Base-by-base conservation (phyloP, 2,797 vertebrate genomes). In the Rhynchotus rufescens region DNA sequence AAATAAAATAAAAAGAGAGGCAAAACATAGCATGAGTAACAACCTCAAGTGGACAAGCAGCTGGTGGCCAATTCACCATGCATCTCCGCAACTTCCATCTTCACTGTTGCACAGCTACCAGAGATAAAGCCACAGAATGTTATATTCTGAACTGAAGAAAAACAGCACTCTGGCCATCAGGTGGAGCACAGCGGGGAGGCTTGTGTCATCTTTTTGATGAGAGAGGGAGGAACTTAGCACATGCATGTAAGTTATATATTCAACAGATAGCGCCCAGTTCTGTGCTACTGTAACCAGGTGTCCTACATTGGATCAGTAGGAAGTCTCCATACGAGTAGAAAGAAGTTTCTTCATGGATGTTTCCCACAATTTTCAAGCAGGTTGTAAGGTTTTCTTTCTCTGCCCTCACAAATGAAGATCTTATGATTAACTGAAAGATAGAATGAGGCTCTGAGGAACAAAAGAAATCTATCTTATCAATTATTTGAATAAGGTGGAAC, bases 401-500 rank as follows among this genome's bases (percentile, higher is more conserved):
- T 2, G 36, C 12, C 12, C 19, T 10, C 25, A 61, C 30, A 20
- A 56, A 81, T 67, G 36, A 69, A 80, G 17, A 10, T 75, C 83
- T 88, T 72, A 49, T 4, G 10, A 89, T 65, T 59, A 82, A 82
- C 11, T 72, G 21, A 71, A 85, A 84, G 79, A 84, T 38, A 65
- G 40, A 78, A 80, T 78, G 2, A 84, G 59, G 47, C 79, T 83
- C 89, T 86, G 36, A 9, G 78, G 66, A 86, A 80, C 38, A 16
- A 45, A 74, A 93, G 25, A 80, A 74, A 90, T 51, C 56, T 89
- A 81, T 86, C 14, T 74, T 88, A n/a, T 73, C 45, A 95, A 72
- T 87, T 92, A 92, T 85, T 95, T 88, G 90, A 95, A 94, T 40
- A 89, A 15, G 34, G 15, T 57, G 81, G 60, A 77, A 94, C 92